Evolutionary conservation across 2,113 vertebrate genomes (phyloP).

Genomic region (Platichthys flesus): DNA sequence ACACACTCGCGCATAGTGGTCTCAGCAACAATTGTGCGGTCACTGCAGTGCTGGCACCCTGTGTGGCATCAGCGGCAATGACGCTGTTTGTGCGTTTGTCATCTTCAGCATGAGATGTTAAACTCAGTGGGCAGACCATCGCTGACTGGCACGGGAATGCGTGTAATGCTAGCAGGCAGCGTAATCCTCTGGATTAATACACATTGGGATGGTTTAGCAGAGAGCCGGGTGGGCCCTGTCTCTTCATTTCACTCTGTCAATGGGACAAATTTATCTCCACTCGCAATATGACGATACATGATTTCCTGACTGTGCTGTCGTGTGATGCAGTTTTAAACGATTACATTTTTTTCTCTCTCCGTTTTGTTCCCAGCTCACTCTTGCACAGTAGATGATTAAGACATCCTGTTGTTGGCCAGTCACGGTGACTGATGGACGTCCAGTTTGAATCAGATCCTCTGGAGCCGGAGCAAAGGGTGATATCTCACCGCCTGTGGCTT

Average conservation of each 20-base stretch:
- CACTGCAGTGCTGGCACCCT: constrained; percentile 5
- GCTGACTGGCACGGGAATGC: constrained; percentile 46
- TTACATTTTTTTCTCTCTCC: too few species aligned
- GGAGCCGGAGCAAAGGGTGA: constrained; percentile 50
- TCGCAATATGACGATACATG: constrained; percentile 18
- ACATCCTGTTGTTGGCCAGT: constrained; percentile 28
- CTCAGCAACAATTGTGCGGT: constrained; percentile 14
- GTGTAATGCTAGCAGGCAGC: constrained; percentile 42
- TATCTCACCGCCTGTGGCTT: constrained; percentile 65
- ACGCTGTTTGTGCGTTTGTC: constrained; percentile 26
- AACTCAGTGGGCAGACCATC: constrained; percentile 39
- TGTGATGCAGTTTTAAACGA: constrained; percentile 7
- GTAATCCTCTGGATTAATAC: constrained; percentile 57
- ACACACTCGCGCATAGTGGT: constrained; percentile 4
- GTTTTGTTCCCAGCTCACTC: constrained; percentile 5
- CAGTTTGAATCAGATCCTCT: constrained; percentile 57
- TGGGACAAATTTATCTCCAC: constrained; percentile 31
- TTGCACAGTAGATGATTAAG: constrained; percentile 40
- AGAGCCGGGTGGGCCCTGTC: constrained; percentile 41
- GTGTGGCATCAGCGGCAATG: constrained; percentile 31
- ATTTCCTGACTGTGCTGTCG: background rate
- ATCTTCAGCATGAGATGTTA: constrained; percentile 39
- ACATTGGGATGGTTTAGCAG: constrained; percentile 35
- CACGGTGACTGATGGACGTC: constrained; percentile 54
- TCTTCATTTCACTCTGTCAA: constrained; percentile 48